Evolutionary conservation across 2,797 vertebrate genomes (phyloP).

Genomic region (Furcifer pardalis): DNA sequence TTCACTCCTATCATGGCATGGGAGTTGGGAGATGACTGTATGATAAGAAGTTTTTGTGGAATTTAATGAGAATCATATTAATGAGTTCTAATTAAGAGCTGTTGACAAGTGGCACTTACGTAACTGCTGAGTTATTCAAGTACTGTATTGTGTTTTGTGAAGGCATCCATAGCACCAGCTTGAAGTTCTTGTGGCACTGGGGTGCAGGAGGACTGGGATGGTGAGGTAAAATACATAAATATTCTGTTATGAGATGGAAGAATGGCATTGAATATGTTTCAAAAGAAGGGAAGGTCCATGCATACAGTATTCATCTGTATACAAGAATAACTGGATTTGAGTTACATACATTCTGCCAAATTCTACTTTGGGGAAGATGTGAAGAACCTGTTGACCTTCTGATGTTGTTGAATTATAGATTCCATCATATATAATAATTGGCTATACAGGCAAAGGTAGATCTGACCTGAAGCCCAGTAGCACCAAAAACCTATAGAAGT

Average conservation of each 20-base stretch:
- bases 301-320: background rate
- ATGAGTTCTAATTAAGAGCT: background rate
- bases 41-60: background rate
- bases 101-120: too few species aligned
- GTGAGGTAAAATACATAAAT: background rate
- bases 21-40: background rate
- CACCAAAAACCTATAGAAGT: background rate
- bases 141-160: background rate
- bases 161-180: background rate
- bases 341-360: background rate
- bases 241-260: background rate
- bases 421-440: background rate
- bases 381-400: background rate
- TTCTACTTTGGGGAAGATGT: background rate
- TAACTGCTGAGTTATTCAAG: background rate
- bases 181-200: background rate
- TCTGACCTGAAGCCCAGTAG: background rate
- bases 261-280: background rate
- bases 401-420: background rate
- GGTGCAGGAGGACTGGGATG: background rate
- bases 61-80: background rate
- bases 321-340: background rate
- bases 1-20: background rate
- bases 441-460: background rate
- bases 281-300: background rate